Conservation (phyloP, 2,888 invertebrate genomes). For the Neelides folsomi region DNA sequence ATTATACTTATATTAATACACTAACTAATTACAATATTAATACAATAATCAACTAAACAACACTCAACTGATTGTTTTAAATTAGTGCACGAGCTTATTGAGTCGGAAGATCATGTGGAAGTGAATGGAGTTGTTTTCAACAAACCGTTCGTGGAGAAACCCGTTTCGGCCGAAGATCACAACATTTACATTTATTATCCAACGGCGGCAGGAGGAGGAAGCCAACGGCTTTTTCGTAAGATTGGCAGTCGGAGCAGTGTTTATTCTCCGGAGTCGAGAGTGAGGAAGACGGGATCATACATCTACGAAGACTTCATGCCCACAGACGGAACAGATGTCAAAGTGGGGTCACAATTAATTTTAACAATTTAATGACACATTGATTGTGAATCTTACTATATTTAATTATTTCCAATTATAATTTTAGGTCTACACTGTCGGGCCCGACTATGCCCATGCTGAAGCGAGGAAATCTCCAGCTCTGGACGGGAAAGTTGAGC, state of each 20-base stretch:
- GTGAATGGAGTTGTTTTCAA: conserved; percentile 89
- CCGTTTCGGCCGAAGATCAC: conserved; percentile 97
- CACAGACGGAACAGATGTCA: conserved; percentile 80
- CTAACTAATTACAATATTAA: no score
- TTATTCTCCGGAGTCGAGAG: conserved; percentile 90
- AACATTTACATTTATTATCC: conserved; percentile 99
- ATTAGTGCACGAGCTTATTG: conserved; percentile 75
- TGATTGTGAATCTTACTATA: no score
- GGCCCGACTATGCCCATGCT: conserved; percentile 98
- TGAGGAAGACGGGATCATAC: conserved; percentile 92
- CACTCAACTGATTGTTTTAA: no score
- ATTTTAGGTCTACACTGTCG: conserved; percentile 90
- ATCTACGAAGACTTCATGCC: conserved; percentile 99
- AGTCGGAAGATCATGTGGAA: conserved; percentile 94
- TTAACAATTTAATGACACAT: no score
- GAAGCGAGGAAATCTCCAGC: conserved; percentile 98
- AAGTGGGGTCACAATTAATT: conserved; percentile 38
- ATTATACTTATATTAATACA: no score
- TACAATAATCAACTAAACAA: no score
- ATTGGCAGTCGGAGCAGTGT: conserved; percentile 97
- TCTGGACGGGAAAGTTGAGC: conserved; percentile 92
- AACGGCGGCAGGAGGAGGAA: conserved; percentile 93
- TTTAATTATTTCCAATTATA: no score
- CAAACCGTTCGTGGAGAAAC: conserved; percentile 99
- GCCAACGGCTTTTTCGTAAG: conserved; percentile 95